These are phyloP conservation scores for Adrianichthys oophorus DNA, from an alignment of 2,797 vertebrate species.

Conservation along the genomic window DNA sequence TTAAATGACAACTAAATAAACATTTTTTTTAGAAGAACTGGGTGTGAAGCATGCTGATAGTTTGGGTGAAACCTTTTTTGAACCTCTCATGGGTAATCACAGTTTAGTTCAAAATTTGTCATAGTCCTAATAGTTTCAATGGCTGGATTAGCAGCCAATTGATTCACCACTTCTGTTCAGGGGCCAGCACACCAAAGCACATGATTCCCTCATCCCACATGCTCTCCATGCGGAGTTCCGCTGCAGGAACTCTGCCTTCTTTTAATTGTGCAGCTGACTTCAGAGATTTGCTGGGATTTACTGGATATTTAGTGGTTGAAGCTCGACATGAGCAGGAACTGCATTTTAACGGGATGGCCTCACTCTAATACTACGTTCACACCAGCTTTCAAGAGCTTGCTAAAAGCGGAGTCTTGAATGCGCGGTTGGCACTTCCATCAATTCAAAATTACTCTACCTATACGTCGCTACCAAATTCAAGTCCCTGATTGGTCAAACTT, in stretches of 20 bases:
- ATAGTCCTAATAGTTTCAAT: slow-evolving; percentile 55
- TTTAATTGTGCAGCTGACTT: slow-evolving; percentile 38
- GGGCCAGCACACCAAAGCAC: slow-evolving; percentile 7
- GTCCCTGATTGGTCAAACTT: too few species aligned
- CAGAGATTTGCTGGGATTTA: slow-evolving; percentile 40
- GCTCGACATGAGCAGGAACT: slow-evolving; percentile 27
- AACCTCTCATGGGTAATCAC: slow-evolving; percentile 35
- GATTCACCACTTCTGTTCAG: slow-evolving; percentile 50
- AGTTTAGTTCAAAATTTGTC: slow-evolving; percentile 54
- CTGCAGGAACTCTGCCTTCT: slow-evolving; percentile 40
- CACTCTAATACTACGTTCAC: not conserved
- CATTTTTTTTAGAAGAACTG: too few species aligned
- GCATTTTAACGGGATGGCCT: slow-evolving; percentile 54
- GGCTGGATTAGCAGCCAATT: slow-evolving; percentile 58
- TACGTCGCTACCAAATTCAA: too few species aligned
- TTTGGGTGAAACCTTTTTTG: too few species aligned
- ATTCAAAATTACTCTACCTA: too few species aligned
- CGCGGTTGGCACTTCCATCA: too few species aligned
- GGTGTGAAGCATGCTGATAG: too few species aligned
- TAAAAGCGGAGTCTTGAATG: too few species aligned
- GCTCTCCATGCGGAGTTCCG: slow-evolving; percentile 4
- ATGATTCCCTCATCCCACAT: slow-evolving; percentile 12
- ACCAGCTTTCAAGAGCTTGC: not conserved
- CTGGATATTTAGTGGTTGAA: slow-evolving; percentile 40
- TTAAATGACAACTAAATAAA: too few species aligned